phyloP scores from a whole-genome alignment of 2,113 vertebrate genomes.

The Patagioenas fasciata region DNA sequence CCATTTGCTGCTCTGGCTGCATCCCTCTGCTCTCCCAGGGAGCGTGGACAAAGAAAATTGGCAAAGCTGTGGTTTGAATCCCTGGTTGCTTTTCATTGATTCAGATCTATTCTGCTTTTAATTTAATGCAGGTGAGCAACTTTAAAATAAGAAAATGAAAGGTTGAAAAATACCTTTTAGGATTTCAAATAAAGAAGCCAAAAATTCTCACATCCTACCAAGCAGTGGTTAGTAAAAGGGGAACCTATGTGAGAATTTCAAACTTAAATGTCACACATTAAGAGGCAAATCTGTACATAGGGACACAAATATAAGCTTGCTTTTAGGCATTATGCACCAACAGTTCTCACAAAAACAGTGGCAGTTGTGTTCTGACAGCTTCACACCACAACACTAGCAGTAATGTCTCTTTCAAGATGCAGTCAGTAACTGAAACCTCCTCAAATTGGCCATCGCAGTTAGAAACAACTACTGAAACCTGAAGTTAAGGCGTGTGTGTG shows the following conservation, averaged over 20 bases:
- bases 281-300: background rate
- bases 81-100: background rate
- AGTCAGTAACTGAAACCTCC: background rate
- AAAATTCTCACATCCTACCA: background rate
- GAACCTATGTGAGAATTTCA: background rate
- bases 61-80: background rate
- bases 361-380: constrained; percentile 2
- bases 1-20: background rate
- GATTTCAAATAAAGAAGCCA: background rate
- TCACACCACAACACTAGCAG: background rate
- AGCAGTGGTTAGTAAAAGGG: background rate
- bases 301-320: background rate
- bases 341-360: background rate
- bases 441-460: background rate
- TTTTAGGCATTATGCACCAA: background rate
- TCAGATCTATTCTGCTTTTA: background rate
- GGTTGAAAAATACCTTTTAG: background rate
- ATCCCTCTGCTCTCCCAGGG: background rate
- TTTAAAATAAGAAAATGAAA: background rate
- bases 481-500: background rate
- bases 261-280: background rate
- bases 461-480: background rate
- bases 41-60: background rate
- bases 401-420: background rate
- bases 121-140: background rate